These are phyloP conservation scores for Halichoeres trimaculatus DNA, from an alignment of 2,113 vertebrate genomes.

Conservation along the genomic window DNA sequence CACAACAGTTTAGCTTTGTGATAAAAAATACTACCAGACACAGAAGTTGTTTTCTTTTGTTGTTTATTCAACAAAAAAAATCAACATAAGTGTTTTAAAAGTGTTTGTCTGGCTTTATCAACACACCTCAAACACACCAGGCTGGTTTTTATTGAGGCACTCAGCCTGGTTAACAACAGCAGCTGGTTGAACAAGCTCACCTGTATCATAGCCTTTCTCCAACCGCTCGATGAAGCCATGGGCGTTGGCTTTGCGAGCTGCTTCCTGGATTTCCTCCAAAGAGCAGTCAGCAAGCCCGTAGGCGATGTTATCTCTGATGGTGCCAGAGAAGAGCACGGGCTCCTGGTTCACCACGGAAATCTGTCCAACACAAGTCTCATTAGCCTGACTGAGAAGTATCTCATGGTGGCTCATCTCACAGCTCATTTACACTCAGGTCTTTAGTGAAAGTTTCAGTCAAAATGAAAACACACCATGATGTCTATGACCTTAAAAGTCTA, in stretches of 20 bases:
- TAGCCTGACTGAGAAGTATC: background rate
- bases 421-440: no score
- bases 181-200: constrained; percentile 30
- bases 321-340: constrained; percentile 81
- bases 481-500: no score
- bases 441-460: no score
- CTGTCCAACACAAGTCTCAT: constrained; percentile 48
- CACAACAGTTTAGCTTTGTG: background rate
- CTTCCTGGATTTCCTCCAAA: constrained; percentile 60
- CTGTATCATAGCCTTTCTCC: constrained; percentile 77
- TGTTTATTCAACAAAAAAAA: background rate
- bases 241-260: constrained; percentile 79
- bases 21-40: background rate
- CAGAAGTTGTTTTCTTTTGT: no score
- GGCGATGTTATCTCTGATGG: constrained; percentile 79
- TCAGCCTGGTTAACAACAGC: background rate
- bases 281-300: constrained; percentile 76
- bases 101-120: no score
- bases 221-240: constrained; percentile 76
- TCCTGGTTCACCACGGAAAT: constrained; percentile 81
- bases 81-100: background rate
- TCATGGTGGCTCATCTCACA: no score
- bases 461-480: no score
- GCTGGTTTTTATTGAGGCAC: background rate
- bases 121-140: background rate